Conservation (phyloP, 2,888 invertebrate species). For the Polymixis flavicincta region DNA sequence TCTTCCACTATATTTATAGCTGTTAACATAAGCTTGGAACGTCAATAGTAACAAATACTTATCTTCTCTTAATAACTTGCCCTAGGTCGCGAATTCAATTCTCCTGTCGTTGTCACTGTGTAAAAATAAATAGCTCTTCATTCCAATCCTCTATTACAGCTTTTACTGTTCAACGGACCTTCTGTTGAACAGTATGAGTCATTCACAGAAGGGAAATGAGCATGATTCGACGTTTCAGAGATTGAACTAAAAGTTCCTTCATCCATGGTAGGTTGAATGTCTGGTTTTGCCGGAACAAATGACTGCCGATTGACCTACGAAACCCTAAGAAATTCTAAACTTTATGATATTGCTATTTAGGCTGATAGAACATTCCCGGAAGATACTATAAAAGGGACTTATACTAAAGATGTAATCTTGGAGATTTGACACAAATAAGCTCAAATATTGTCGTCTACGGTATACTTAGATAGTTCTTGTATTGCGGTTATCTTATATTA, state of each 20-base stretch:
- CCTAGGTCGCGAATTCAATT: not conserved
- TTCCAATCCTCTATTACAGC: no score
- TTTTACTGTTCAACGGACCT: no score
- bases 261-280: conserved; percentile 38
- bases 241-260: conserved; percentile 28
- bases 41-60: no score
- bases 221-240: not conserved
- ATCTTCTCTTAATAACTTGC: not conserved
- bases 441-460: conserved; percentile 4
- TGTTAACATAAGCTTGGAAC: no score
- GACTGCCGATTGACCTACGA: conserved; percentile 29
- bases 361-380: conserved; percentile 3
- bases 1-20: no score
- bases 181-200: no score
- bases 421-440: conserved; percentile 24
- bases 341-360: conserved; percentile 25
- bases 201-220: not conserved
- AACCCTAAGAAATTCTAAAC: conserved; percentile 30
- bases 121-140: not conserved
- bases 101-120: not conserved
- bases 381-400: conserved; percentile 8
- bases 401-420: conserved; percentile 8
- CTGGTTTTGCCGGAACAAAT: conserved; percentile 36
- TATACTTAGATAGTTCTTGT: not conserved
- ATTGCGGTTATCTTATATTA: no score